Evolutionary conservation across 1,140 invertebrate genomes (phyloP), one percentile per base, ranked within the genome.

Genomic region (Drosophila leontia): DNA sequence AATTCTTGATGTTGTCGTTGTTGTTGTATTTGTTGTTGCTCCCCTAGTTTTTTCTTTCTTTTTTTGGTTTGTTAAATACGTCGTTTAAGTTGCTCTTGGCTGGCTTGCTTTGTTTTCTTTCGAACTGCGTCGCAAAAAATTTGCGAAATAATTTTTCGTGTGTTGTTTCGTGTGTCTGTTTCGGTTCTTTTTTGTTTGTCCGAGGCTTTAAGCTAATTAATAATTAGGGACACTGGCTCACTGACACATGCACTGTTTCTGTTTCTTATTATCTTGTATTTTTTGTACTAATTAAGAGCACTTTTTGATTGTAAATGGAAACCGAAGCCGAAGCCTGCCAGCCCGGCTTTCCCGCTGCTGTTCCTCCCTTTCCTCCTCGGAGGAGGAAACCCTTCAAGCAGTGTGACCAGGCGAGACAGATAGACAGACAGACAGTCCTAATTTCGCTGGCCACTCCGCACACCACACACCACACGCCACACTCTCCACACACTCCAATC

Each of bases 81-180:
- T 74, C 76, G 83, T 74, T 80, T 80, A 86, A 80, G 83, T 82
- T 61, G 63, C 62, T 75, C 60, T 57, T 75, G 41, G 70, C 69
- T 76, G 56, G 60, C 45, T 74, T 68, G 72, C 64, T 59, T 70
- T 80, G 57, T 60, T 70, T 60, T 63, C 39, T 79, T 78, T 60
- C 58, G 65, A 86, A 86, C 80, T 88, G 84, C 84, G 84, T 75
- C 84, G 84, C 85, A 88, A 88, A 78, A 75, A 63, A 65, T 75
- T 78, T 68, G 74, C 78, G 53, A 78, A 84, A 82, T 60, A 62
- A 56, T 80, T 70, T 77, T 64, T 76, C 53, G 53, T 56, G 59
- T 48, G 39, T 42, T 42, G 41, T 51, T 60, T 34, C 53, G 37
- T 56, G 45, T 68, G 26, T 56, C 57, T 59, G 61, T 47, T 47